Evolutionary conservation across 1,140 invertebrate species (phyloP), one percentile per base, ranked within the genome.

Genomic region (Drosophila lacertosa): DNA sequence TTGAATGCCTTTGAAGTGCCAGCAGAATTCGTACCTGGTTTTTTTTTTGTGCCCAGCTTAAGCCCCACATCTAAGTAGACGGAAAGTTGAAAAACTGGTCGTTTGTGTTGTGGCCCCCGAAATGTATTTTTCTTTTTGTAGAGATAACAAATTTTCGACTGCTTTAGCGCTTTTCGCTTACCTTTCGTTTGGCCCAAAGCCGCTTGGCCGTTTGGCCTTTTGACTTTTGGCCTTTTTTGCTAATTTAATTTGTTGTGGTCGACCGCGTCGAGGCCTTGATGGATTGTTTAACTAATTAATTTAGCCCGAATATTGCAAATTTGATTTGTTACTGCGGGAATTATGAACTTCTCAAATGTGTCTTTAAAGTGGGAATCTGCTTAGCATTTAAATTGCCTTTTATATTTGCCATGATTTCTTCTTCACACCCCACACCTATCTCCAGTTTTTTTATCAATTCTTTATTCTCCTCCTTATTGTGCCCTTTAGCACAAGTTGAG

Each of bases 301-400:
- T 78, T 54, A 58, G 70, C 42, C 58, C 45, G 57, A 66, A 66
- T 77, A 68, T 78, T 47, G 29, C 55, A 74, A 80, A 81, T 77
- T 77, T 48, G 72, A 81, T 73, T 74, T 57, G 40, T 26, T 7
- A n/a, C 24, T 18, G 53, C 18, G n/a, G n/a, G 55, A 73, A 58
- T 65, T 74, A 74, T 83, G 74, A 78, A 83, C 70, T 70, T 66
- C 64, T 83, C 35, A 37, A 83, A 63, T 57, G 47, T 47, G 51
- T 64, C 74, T 75, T 74, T 63, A 74, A 75, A 70, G 40, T 20
- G 20, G 15, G n/a, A 18, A 67, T 40, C 63, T 77, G 74, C 32
- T 74, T 83, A 71, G 74, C 79, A 83, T 78, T 83, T 83, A 83
- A 78, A 83, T 74, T 83, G 79, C 68, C 79, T 67, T 82, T 75